Evolutionary conservation across 2,113 vertebrate species (phyloP).

Genomic region (Ranitomeya variabilis): DNA sequence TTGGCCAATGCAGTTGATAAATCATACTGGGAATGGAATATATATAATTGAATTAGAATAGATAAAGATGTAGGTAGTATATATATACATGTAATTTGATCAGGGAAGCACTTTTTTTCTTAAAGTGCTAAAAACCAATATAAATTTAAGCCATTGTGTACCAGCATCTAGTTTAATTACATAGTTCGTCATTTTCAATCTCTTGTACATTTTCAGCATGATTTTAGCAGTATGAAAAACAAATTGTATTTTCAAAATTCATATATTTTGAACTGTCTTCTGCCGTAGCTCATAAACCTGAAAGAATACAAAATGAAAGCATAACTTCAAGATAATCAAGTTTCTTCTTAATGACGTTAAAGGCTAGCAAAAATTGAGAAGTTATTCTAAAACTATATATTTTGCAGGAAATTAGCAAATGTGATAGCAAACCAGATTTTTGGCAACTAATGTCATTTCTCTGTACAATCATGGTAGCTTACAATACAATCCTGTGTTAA

Average conservation of each 20-base stretch:
- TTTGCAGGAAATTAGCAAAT: neutral
- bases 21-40: slow-evolving; percentile 63
- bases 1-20: slow-evolving; percentile 75
- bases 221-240: slow-evolving; percentile 47
- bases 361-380: neutral
- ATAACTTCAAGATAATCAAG: neutral
- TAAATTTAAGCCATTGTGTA: slow-evolving; percentile 61
- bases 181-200: slow-evolving; percentile 57
- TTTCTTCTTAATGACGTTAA: neutral
- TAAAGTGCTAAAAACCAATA: slow-evolving; percentile 62
- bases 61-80: slow-evolving; percentile 55
- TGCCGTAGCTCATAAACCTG: slow-evolving; percentile 9
- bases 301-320: neutral
- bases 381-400: neutral
- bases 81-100: slow-evolving; percentile 61
- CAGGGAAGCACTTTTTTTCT: slow-evolving; percentile 58
- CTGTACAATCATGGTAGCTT: neutral
- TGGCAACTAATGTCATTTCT: neutral
- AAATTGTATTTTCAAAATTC: slow-evolving; percentile 61
- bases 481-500: neutral
- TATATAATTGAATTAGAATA: slow-evolving; percentile 58
- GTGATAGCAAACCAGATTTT: neutral
- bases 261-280: slow-evolving; percentile 63
- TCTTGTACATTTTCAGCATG: slow-evolving; percentile 62
- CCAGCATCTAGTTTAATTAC: slow-evolving; percentile 61